phyloP scores from a whole-genome alignment of 2,888 invertebrate species.

The Trachelus stipa region DNA sequence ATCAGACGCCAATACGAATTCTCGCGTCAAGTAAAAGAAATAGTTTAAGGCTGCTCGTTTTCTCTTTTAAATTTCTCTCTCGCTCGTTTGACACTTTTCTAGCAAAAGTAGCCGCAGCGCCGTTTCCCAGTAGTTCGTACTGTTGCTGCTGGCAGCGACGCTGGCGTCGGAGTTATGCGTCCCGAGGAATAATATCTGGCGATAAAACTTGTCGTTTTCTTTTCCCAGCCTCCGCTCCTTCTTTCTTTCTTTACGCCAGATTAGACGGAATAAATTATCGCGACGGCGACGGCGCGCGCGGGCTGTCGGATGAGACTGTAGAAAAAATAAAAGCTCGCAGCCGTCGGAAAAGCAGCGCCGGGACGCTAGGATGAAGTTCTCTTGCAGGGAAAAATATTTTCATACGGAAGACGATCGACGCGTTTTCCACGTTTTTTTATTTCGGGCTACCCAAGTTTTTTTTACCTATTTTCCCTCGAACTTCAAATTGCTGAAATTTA shows the following conservation, averaged over 20 bases:
- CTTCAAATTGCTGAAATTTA: neutral
- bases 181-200: conserved; percentile 6
- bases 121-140: neutral
- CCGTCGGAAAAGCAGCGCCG: neutral
- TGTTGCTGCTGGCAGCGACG: neutral
- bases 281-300: neutral
- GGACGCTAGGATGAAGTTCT: neutral
- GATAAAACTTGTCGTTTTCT: conserved; percentile 1
- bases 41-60: neutral
- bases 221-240: neutral
- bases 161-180: conserved; percentile 3
- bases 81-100: neutral
- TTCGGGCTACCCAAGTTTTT: neutral
- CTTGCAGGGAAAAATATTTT: neutral
- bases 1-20: neutral
- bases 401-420: neutral
- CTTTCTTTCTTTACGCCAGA: conserved; percentile 1
- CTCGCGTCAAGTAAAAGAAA: neutral
- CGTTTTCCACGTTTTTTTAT: neutral
- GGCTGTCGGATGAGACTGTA: neutral
- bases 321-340: neutral
- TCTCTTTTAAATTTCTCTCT: neutral
- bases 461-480: neutral
- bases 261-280: conserved; percentile 10
- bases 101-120: neutral